A percentile compares a stretch with the other conserved stretches of the same genome.
These are phyloP conservation scores for Cacoxenus indagator DNA, from an alignment of 2,888 invertebrate species.

Conservation along the genomic window DNA sequence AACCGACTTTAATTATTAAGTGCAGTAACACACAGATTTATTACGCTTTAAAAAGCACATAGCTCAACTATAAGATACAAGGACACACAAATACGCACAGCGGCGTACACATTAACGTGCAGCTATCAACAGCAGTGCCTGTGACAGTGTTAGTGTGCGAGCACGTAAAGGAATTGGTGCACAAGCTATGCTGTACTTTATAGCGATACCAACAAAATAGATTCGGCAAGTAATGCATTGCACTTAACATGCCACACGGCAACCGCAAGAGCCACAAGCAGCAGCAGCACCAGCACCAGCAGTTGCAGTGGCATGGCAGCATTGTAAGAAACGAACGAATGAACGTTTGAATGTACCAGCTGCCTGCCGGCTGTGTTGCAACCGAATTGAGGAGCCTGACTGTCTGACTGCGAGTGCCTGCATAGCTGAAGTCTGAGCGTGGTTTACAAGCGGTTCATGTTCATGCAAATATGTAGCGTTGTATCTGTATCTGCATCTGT, in stretches of 20 bases:
- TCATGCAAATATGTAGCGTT: background rate
- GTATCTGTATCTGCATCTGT: background rate
- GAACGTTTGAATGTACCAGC: conserved; percentile 47
- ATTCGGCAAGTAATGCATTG: conserved; percentile 52
- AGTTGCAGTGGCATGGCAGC: conserved; percentile 43
- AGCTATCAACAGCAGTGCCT: too few relatives aligned
- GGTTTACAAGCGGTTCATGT: background rate
- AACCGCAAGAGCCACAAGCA: conserved; percentile 40
- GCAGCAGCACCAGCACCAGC: conserved; percentile 34
- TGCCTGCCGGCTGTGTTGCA: background rate
- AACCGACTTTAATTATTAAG: background rate
- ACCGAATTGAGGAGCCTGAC: too few relatives aligned
- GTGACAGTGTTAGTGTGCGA: too few relatives aligned
- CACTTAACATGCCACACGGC: conserved; percentile 60
- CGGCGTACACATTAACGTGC: too few relatives aligned
- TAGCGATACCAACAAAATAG: conserved; percentile 9
- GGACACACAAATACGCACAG: too few relatives aligned
- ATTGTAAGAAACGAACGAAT: conserved; percentile 41
- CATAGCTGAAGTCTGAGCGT: background rate
- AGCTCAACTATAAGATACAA: too few relatives aligned
- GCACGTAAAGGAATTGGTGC: background rate
- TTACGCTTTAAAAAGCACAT: background rate
- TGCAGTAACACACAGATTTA: background rate
- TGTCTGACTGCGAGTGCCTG: background rate
- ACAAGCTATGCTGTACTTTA: background rate